Percentiles rank a stretch among this genome's conserved stretches.
These are phyloP conservation scores for Chrysemys picta DNA, from an alignment of 2,113 vertebrate species.

Conservation along the genomic window DNA sequence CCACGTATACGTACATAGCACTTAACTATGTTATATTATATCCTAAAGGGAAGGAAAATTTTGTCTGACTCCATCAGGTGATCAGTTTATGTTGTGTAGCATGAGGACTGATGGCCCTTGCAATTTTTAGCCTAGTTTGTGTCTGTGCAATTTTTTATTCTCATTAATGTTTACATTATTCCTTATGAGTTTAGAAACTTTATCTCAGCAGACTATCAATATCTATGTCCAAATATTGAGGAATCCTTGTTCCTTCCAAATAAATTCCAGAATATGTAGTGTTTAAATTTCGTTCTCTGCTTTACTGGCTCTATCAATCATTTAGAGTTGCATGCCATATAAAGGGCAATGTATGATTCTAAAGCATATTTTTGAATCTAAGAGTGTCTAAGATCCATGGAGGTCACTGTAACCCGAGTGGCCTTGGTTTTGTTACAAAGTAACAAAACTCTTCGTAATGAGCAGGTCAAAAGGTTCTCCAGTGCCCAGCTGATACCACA, in stretches of 20 bases:
- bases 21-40: neutral
- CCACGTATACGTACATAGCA: neutral
- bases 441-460: slow-evolving; percentile 48
- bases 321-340: neutral
- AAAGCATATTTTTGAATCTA: neutral
- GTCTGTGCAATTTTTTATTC: neutral
- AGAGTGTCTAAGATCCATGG: slow-evolving; percentile 13
- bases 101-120: neutral
- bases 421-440: slow-evolving; percentile 36
- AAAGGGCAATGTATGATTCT: neutral
- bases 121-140: neutral
- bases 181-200: neutral
- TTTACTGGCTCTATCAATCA: rapidly evolving
- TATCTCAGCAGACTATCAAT: neutral
- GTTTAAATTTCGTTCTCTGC: neutral
- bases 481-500: slow-evolving; percentile 1
- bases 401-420: neutral
- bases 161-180: neutral
- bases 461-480: slow-evolving; percentile 35
- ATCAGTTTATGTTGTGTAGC: neutral
- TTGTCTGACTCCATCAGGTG: neutral
- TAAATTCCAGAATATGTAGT: neutral
- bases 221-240: slow-evolving; percentile 3
- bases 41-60: neutral
- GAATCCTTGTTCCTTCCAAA: neutral